A percentile compares a stretch with the other conserved stretches of the same genome.
These are phyloP conservation scores for Spilogale gracilis DNA, from an alignment of 2,113 vertebrate species.

Conservation along the genomic window DNA sequence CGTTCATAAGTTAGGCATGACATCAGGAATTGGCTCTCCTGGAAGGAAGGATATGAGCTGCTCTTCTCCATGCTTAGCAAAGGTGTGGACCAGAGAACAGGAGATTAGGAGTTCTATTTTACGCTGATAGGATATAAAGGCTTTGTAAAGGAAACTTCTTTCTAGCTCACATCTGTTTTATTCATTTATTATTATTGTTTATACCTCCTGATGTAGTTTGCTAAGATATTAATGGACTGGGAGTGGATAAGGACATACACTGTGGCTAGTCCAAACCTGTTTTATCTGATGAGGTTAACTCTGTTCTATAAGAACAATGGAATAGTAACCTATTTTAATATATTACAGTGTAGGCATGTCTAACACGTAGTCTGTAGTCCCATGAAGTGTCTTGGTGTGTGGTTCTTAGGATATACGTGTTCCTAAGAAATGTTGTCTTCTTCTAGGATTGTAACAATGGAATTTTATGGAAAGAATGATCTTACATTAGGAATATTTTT, in stretches of 20 bases:
- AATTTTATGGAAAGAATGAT: constrained; percentile 99
- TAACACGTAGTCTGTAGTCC: constrained; percentile 11
- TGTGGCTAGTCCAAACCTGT: not conserved
- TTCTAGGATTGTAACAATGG: constrained; percentile 99
- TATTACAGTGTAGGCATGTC: not conserved
- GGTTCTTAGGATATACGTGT: not conserved
- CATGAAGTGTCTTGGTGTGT: constrained; percentile 17
- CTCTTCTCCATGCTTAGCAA: not conserved
- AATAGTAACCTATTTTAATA: not conserved
- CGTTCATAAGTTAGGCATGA: not conserved
- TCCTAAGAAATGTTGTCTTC: constrained; percentile 65
- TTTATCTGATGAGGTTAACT: constrained; percentile 12
- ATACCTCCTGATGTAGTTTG: not conserved
- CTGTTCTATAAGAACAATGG: not conserved
- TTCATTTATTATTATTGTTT: not conserved
- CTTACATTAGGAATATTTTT: constrained; percentile 97
- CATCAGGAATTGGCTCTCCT: not conserved
- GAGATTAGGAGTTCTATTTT: not conserved
- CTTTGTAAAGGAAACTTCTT: constrained; percentile 41
- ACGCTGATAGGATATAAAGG: not conserved
- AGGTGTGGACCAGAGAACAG: not conserved
- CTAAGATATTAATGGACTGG: not conserved
- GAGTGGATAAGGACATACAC: not conserved
- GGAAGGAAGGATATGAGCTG: not conserved
- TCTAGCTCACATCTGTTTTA: not conserved